Conservation (phyloP, 2,888 invertebrate species). For the Itoplectis maculator region DNA sequence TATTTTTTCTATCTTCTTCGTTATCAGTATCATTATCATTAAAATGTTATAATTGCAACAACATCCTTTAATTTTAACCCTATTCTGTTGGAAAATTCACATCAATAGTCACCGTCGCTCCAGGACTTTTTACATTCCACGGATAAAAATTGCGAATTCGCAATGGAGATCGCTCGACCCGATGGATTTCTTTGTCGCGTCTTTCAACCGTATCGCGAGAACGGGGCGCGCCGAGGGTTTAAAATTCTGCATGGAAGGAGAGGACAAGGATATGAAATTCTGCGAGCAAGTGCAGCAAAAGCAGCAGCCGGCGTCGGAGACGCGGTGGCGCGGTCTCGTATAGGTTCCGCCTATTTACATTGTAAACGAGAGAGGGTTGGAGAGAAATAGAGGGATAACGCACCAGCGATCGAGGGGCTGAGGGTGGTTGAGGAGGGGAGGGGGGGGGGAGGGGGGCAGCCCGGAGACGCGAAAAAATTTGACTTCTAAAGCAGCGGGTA, state of each 20-base stretch:
- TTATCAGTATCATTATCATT: too few relatives aligned
- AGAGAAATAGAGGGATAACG: slow-evolving; percentile 18
- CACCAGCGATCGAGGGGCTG: neutral
- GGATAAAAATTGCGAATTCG: too few relatives aligned
- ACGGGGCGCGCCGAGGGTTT: slow-evolving; percentile 12
- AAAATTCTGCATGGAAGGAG: slow-evolving; percentile 47
- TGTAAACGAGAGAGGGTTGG: slow-evolving; percentile 61
- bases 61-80: too few relatives aligned
- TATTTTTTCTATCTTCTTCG: too few relatives aligned
- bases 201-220: neutral
- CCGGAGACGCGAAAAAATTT: slow-evolving; percentile 59
- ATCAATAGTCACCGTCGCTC: neutral
- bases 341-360: slow-evolving; percentile 64
- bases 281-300: slow-evolving; percentile 28
- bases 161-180: neutral
- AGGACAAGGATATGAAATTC: slow-evolving; percentile 60
- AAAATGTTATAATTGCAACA: too few relatives aligned
- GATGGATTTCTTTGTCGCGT: neutral
- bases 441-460: neutral
- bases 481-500: slow-evolving; percentile 64
- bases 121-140: too few relatives aligned
- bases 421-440: neutral
- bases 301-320: slow-evolving; percentile 35
- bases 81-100: too few relatives aligned
- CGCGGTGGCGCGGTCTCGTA: slow-evolving; percentile 37